Evolutionary conservation across 2,797 vertebrate genomes (phyloP).

Genomic region (Eupleurogrammus muticus): DNA sequence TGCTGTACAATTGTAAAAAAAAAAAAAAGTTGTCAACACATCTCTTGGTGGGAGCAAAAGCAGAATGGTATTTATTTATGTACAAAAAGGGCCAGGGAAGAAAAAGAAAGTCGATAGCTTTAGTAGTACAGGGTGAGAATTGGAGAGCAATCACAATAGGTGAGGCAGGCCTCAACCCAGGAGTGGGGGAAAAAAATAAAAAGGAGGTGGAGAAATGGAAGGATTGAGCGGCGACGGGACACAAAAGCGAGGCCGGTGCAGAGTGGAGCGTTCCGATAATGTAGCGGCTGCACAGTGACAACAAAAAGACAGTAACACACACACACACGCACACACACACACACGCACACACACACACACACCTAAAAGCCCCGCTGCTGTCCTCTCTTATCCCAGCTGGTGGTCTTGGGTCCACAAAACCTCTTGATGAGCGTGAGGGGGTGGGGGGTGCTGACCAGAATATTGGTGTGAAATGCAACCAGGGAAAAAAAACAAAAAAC

Average conservation of each 20-base stretch:
- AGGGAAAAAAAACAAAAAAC: not conserved
- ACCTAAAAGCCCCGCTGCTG: constrained; percentile 65
- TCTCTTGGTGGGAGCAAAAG: constrained; percentile 55
- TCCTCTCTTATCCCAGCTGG: constrained; percentile 79
- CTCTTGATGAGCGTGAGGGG: constrained; percentile 37
- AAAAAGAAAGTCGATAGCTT: constrained; percentile 60
- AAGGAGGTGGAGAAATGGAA: constrained; percentile 44
- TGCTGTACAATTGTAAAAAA: constrained; percentile 13
- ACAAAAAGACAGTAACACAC: constrained; percentile 74
- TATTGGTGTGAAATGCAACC: constrained; percentile 42
- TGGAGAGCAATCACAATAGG: constrained; percentile 66
- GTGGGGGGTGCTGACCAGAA: constrained; percentile 31
- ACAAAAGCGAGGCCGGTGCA: constrained; percentile 67
- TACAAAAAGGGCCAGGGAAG: constrained; percentile 65
- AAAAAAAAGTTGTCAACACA: constrained; percentile 59
- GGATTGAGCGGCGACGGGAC: constrained; percentile 63
- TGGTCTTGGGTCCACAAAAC: constrained; percentile 62
- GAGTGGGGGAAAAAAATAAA: constrained; percentile 39
- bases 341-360: no score
- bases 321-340: no score
- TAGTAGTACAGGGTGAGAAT: constrained; percentile 50
- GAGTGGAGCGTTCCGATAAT: constrained; percentile 73
- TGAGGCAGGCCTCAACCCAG: constrained; percentile 52
- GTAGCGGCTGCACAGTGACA: constrained; percentile 53
- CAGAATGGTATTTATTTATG: constrained; percentile 65